Evolutionary conservation across 64 coral and sea anemone genomes (phyloP).

Genomic region (Actinia equina): DNA sequence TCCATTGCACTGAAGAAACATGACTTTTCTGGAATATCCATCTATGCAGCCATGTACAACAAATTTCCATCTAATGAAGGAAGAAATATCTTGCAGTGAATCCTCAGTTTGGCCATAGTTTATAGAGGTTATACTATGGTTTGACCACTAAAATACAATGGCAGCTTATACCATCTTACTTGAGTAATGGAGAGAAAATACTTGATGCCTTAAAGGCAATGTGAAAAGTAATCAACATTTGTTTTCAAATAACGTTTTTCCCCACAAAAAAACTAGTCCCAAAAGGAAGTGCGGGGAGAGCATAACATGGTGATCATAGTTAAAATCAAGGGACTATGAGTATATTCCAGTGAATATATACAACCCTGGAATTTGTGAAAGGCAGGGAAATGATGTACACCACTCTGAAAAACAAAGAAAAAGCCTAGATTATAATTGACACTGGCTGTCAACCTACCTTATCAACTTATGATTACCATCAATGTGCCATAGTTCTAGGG

Average conservation of each 20-base stretch:
- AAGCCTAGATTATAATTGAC: no score
- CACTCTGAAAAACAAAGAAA: no score
- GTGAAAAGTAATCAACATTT: no score
- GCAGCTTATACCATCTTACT: no score
- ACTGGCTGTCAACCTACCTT: not conserved
- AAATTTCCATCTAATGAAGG: slow-evolving; percentile 18
- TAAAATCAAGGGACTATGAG: not conserved
- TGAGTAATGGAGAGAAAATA: no score
- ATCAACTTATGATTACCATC: slow-evolving; percentile 67
- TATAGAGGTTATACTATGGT: not conserved
- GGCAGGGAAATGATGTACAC: no score
- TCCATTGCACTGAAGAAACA: not conserved
- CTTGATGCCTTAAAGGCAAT: no score
- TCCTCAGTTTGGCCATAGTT: not conserved
- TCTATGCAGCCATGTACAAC: slow-evolving; percentile 13
- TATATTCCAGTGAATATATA: not conserved
- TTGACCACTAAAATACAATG: no score
- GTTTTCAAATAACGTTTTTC: no score
- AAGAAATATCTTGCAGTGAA: slow-evolving; percentile 1
- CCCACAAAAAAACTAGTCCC: no score
- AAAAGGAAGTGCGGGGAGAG: no score
- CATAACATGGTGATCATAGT: not conserved
- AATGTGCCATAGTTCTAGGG: slow-evolving; percentile 56
- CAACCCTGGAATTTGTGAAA: no score
- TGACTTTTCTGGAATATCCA: not conserved